phyloP scores from a whole-genome alignment of 1,140 invertebrate genomes.

The Rhopalosiphum padi region DNA sequence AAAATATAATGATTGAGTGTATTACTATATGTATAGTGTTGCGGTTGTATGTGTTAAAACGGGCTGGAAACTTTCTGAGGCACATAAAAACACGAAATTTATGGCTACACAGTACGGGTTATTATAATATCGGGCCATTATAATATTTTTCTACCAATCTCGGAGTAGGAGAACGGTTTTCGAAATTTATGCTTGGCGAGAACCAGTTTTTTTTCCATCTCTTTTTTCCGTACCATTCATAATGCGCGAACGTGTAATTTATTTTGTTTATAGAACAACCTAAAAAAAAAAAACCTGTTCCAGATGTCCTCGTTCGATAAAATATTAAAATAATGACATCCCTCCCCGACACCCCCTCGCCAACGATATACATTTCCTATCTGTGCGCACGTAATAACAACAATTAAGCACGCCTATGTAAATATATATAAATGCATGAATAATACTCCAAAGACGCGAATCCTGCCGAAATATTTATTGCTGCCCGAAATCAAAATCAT shows the following conservation, averaged over 20 bases:
- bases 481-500: constrained; percentile 1
- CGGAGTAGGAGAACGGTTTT: constrained; percentile 52
- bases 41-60: constrained; percentile 41
- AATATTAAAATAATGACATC: constrained; percentile 53
- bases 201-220: constrained; percentile 56
- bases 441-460: not conserved
- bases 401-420: constrained; percentile 6
- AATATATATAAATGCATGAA: constrained; percentile 8
- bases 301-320: constrained; percentile 57
- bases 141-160: constrained; percentile 56
- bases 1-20: not conserved
- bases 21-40: not conserved
- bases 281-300: constrained; percentile 45
- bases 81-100: constrained; percentile 55
- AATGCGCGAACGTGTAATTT: constrained; percentile 58
- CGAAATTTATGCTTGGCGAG: constrained; percentile 46
- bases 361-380: too few species aligned
- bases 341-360: not conserved
- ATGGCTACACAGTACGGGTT: constrained; percentile 48
- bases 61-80: constrained; percentile 37
- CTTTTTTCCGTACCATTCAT: constrained; percentile 49
- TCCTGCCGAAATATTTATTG: not conserved
- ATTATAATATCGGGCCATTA: constrained; percentile 55
- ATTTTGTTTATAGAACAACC: constrained; percentile 57
- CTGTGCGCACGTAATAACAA: constrained; percentile 24